Evolutionary conservation across 2,888 invertebrate genomes (phyloP).

Genomic region (Protonemura montana): DNA sequence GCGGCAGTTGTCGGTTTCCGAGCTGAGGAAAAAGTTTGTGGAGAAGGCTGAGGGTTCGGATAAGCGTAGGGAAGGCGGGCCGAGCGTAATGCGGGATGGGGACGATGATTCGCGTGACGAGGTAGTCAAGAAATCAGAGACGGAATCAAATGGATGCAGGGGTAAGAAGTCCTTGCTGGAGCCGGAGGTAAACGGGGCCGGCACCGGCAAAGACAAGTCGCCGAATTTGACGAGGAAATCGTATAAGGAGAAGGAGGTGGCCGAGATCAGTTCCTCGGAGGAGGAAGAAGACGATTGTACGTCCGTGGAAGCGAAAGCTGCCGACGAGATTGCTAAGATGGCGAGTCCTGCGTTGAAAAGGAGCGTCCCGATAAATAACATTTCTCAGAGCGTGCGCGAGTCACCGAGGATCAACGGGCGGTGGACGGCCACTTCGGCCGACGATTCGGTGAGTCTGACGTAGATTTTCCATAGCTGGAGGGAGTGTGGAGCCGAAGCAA

Average conservation of each 20-base stretch:
- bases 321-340: background rate
- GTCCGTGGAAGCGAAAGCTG: background rate
- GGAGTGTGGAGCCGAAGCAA: too few species aligned
- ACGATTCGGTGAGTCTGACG: background rate
- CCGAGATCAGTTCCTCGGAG: conserved; percentile 9
- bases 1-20: background rate
- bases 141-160: background rate
- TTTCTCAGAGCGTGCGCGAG: background rate
- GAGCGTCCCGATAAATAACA: conserved; percentile 5
- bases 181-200: background rate
- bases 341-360: background rate
- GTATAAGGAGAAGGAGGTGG: background rate
- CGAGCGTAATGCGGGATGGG: background rate
- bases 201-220: conserved; percentile 50
- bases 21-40: background rate
- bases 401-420: background rate
- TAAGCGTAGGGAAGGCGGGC: background rate
- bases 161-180: background rate
- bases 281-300: conserved; percentile 25
- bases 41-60: background rate
- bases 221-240: conserved; percentile 44
- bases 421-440: background rate
- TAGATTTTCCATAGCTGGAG: too few species aligned
- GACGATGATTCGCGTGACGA: background rate
- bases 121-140: background rate